A percentile compares a stretch with the other conserved stretches of the same genome.
phyloP scores from a whole-genome alignment of 2,888 invertebrate species.

The Rhodophaea formosa region DNA sequence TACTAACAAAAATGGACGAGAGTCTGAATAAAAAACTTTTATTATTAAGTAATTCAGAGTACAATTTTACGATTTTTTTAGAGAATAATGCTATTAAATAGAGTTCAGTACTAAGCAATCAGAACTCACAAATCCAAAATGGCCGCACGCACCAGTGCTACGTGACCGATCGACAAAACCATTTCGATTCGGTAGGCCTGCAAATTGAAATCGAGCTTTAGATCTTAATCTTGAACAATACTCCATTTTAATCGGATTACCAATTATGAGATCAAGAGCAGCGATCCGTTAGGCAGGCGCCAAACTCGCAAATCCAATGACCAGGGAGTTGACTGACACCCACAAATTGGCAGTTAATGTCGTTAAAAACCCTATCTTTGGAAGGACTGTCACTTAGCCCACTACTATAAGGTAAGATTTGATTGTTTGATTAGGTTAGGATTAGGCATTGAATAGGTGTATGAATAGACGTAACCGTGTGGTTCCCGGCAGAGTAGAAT shows the following conservation, averaged over 20 bases:
- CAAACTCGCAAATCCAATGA: not conserved
- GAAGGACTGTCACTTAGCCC: not conserved
- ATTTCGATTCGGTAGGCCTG: not conserved
- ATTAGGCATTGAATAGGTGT: too few species aligned
- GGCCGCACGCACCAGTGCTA: too few species aligned
- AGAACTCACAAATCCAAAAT: too few species aligned
- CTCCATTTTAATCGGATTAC: conserved; percentile 1
- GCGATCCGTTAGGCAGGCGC: not conserved
- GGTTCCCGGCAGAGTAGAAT: too few species aligned
- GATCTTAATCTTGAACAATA: not conserved
- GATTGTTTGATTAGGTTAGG: too few species aligned
- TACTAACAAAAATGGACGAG: too few species aligned
- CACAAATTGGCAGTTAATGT: not conserved
- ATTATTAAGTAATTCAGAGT: too few species aligned
- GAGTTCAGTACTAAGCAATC: too few species aligned
- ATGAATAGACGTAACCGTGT: too few species aligned
- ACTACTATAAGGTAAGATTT: not conserved
- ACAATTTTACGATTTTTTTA: too few species aligned
- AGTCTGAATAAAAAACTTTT: too few species aligned
- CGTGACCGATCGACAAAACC: not conserved
- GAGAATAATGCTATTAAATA: too few species aligned
- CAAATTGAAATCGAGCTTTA: not conserved
- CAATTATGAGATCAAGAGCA: not conserved
- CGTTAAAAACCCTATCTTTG: not conserved
- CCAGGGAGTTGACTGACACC: not conserved